A percentile compares a stretch with the other conserved stretches of the same genome.
Evolutionary conservation across 2,113 vertebrate genomes (phyloP).

Genomic region (Anarhynchus alexandrinus): DNA sequence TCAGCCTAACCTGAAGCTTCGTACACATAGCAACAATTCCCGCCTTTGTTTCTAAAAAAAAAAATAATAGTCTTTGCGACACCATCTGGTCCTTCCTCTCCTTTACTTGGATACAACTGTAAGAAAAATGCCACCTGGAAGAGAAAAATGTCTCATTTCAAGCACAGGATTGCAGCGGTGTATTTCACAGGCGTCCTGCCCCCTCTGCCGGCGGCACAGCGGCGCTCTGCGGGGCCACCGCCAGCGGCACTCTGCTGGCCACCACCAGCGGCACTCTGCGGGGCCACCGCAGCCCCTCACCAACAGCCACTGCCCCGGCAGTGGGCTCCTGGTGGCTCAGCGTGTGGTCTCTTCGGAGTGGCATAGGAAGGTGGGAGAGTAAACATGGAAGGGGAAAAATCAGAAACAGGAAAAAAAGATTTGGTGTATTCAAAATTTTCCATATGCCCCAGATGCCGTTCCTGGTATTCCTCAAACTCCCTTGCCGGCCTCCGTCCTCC

Average conservation of each 20-base stretch:
- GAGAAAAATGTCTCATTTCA: not conserved
- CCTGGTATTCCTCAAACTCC: too few species aligned
- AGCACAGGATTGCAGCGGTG: not conserved
- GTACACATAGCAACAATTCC: fast-evolving
- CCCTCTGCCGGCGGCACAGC: not conserved
- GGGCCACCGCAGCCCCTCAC: not conserved
- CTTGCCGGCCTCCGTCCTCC: not conserved
- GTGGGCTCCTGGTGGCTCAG: not conserved
- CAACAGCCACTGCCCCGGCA: not conserved
- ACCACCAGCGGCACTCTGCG: not conserved
- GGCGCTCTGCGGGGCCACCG: not conserved
- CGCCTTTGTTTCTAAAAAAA: not conserved
- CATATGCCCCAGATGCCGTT: fast-evolving
- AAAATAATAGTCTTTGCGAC: fast-evolving
- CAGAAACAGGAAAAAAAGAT: fast-evolving
- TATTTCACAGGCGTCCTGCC: not conserved
- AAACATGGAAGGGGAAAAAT: fast-evolving
- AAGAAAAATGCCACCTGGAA: not conserved
- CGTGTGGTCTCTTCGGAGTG: too few species aligned
- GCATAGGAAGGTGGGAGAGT: fast-evolving
- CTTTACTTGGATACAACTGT: fast-evolving
- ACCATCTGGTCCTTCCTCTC: not conserved
- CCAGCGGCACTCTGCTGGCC: not conserved
- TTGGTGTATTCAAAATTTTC: fast-evolving
- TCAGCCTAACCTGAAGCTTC: too few species aligned